Percentiles rank a stretch among this genome's conserved stretches.
Conservation (phyloP, 53 echinoderm and acorn worm species). For the Astropecten irregularis region DNA sequence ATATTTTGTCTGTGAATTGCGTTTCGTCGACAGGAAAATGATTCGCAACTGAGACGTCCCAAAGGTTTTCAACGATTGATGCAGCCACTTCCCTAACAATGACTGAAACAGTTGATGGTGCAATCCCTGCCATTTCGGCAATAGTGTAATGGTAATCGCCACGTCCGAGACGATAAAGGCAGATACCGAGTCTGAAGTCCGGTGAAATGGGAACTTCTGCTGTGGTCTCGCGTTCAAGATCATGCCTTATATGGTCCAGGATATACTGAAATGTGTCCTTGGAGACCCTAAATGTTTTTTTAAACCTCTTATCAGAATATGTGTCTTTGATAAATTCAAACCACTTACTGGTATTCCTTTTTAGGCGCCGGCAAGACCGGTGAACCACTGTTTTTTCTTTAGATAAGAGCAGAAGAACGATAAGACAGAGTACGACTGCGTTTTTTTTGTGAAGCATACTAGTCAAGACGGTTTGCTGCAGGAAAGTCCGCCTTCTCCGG, state of each 20-base stretch:
- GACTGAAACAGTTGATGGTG: not conserved
- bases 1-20: not conserved
- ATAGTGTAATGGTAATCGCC: conserved; percentile 5
- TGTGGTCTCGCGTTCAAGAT: not conserved
- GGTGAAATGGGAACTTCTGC: not conserved
- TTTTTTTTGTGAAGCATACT: not conserved
- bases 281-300: not conserved
- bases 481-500: not conserved
- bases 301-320: not conserved
- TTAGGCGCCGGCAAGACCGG: not conserved
- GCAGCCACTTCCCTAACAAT: not conserved
- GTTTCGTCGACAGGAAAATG: not conserved
- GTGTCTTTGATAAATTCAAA: not conserved
- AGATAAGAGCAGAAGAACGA: not conserved
- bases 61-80: not conserved
- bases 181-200: not conserved
- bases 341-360: not conserved
- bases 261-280: not conserved
- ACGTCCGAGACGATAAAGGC: not conserved
- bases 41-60: not conserved
- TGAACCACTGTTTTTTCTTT: not conserved
- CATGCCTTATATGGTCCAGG: not conserved
- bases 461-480: not conserved
- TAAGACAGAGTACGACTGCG: not conserved
- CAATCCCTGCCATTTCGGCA: not conserved